A percentile compares a stretch with the other conserved stretches of the same genome.
phyloP scores from a whole-genome alignment of 2,888 invertebrate species.

The Xanthostigma xanthostigma region DNA sequence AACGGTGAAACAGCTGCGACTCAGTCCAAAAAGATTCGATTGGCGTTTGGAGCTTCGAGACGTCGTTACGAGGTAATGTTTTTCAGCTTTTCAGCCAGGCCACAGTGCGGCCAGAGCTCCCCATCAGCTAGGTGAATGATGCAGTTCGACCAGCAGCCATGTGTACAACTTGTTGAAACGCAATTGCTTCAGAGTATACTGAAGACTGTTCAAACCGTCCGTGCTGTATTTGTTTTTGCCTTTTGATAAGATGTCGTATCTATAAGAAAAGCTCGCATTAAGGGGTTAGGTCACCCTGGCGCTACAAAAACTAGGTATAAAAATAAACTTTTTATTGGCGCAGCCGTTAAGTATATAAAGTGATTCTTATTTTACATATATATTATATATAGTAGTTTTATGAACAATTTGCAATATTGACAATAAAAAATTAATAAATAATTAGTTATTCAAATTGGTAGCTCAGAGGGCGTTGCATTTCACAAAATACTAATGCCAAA shows the following conservation, averaged over 20 bases:
- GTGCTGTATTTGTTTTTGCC: constrained; percentile 69
- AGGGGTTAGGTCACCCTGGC: too few relatives aligned
- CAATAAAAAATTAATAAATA: too few relatives aligned
- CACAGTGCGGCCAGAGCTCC: constrained; percentile 29
- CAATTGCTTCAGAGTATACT: constrained; percentile 56
- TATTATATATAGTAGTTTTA: too few relatives aligned
- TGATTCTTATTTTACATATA: too few relatives aligned
- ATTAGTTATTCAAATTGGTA: too few relatives aligned
- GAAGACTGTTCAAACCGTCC: constrained; percentile 76
- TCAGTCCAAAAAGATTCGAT: neutral
- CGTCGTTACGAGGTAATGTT: neutral
- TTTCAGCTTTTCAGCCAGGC: constrained; percentile 1
- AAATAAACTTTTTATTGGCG: too few relatives aligned
- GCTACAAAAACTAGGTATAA: too few relatives aligned
- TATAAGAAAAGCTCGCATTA: constrained; percentile 21
- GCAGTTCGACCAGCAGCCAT: constrained; percentile 64
- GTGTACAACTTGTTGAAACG: constrained; percentile 63
- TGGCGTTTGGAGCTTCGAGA: neutral
- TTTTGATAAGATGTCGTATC: constrained; percentile 71
- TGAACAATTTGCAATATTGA: too few relatives aligned
- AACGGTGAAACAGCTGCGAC: neutral
- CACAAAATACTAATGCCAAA: too few relatives aligned
- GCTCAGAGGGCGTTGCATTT: too few relatives aligned
- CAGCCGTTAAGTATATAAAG: too few relatives aligned
- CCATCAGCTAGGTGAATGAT: constrained; percentile 54